Base-by-base conservation (phyloP, 2,797 vertebrate genomes). In the Cryptoprocta ferox region DNA sequence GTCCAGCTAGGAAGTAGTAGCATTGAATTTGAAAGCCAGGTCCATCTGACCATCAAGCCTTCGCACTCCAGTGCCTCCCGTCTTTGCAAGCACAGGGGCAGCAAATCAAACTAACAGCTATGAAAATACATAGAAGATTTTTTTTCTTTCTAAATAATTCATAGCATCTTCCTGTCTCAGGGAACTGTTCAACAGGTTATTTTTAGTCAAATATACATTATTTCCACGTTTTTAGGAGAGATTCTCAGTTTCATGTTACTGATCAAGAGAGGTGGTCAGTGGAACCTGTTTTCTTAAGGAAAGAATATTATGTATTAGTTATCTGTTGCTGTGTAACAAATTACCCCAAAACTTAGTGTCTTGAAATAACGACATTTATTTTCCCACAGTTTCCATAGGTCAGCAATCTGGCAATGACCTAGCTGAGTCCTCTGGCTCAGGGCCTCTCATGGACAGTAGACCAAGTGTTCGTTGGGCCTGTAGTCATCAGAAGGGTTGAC, bases 31-130 rank as follows among this genome's bases (percentile, higher is more conserved):
- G 68, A 82, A 81, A n/a, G 15, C 28, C 80, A 61, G 5, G 26
- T 76, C 42, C 1, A 0, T 42, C 63, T 70, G 65, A 45, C 61
- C 8, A 16, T 26, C 37, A 50, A 28, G 21, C 30, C 39, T 66
- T 68, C 5, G 2, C 21, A 1, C 39, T 2, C 7, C 5, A 0
- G 8, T n/a, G 37, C 70, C 61, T 45, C 28, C 45, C 39, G 0
- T n/a, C 30, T 35, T 63, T 0, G 15, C 32, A 35, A 86, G 12
- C 11, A 5, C 3, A 10, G 14, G 61, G 45, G 21, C 28, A 50
- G 59, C 39, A 70, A 35, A 45, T 71, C 75, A 81, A 80, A 32
- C 32, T 30, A 30, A 42, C 0, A 4, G 42, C 50, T 53, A 0
- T 18, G 75, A 59, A 84, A 50, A 79, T 12, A n/a, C n/a, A 14